Conservation (phyloP, 2,888 invertebrate genomes). For the Apeira syringaria region DNA sequence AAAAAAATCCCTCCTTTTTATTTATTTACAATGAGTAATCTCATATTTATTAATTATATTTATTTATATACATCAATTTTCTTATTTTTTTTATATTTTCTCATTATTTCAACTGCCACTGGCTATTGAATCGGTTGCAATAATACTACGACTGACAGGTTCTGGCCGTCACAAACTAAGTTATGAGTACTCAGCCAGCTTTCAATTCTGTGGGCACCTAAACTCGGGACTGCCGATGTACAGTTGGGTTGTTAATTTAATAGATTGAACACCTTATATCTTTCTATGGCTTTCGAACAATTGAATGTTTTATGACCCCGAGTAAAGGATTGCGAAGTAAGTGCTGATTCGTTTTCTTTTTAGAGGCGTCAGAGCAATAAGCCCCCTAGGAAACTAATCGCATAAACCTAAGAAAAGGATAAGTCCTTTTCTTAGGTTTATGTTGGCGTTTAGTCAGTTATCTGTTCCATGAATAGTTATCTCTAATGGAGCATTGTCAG, state of each 20-base stretch:
- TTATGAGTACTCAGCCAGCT: too few relatives aligned
- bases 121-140: too few relatives aligned
- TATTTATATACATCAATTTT: too few relatives aligned
- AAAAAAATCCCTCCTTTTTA: too few relatives aligned
- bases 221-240: neutral
- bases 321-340: conserved; percentile 2
- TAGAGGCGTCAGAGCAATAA: conserved; percentile 1
- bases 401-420: too few relatives aligned
- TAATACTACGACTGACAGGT: too few relatives aligned
- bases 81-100: too few relatives aligned
- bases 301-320: conserved; percentile 2
- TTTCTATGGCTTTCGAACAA: neutral
- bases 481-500: conserved; percentile 55
- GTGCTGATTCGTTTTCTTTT: conserved; percentile 15
- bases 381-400: conserved; percentile 27
- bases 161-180: too few relatives aligned
- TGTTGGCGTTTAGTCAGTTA: conserved; percentile 22
- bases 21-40: too few relatives aligned
- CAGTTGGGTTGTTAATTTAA: conserved; percentile 1
- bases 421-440: conserved; percentile 16
- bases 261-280: neutral
- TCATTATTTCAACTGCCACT: too few relatives aligned
- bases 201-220: neutral
- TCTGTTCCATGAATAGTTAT: conserved; percentile 42
- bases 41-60: too few relatives aligned